These are phyloP conservation scores for Megaustenia siamemsis DNA, from an alignment of 2,888 invertebrate species.

Conservation along the genomic window DNA sequence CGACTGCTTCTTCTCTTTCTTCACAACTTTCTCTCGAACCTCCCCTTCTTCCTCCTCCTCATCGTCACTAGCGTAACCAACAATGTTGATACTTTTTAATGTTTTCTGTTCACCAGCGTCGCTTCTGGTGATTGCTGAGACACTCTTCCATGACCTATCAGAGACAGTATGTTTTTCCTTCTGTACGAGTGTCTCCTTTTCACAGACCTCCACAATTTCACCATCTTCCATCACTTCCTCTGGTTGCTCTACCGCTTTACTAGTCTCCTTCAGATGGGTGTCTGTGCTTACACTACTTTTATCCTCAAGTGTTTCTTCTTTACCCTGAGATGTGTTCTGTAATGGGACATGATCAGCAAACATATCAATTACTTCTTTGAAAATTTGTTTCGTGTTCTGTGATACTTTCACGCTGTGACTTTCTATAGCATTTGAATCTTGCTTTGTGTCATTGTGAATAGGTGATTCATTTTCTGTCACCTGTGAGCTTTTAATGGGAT, in stretches of 20 bases:
- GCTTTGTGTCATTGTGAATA: background rate
- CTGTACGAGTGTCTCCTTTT: background rate
- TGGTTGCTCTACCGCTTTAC: background rate
- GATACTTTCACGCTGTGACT: too few relatives aligned
- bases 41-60: conserved; percentile 47
- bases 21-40: conserved; percentile 38
- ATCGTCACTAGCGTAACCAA: conserved; percentile 48
- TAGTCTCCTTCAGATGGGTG: background rate
- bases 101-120: background rate
- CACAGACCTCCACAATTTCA: conserved; percentile 23
- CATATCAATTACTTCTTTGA: conserved; percentile 49
- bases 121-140: background rate
- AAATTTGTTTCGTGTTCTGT: conserved; percentile 30
- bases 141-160: background rate
- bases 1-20: conserved; percentile 26
- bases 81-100: conserved; percentile 32
- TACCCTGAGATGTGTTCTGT: background rate
- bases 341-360: conserved; percentile 43
- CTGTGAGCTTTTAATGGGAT: background rate
- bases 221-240: conserved; percentile 34
- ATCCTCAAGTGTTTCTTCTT: background rate
- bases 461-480: background rate
- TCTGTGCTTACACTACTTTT: background rate
- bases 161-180: background rate
- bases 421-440: background rate